These are phyloP conservation scores for Paramuricea clavata DNA, from an alignment of 92 coral and sea anemone species.

Conservation along the genomic window DNA sequence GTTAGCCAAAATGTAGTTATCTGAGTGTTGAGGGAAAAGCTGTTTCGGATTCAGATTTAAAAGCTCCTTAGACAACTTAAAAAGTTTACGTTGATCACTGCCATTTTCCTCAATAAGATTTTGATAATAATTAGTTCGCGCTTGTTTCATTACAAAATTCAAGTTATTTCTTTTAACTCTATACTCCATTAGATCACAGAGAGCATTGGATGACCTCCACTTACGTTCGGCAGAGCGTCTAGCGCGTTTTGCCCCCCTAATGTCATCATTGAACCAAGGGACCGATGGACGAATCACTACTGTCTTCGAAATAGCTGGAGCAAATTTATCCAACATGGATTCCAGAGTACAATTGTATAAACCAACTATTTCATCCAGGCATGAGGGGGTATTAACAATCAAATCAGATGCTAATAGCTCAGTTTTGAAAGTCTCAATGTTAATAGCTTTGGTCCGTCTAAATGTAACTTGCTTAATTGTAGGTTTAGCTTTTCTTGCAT, in stretches of 20 bases:
- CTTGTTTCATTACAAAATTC: slow-evolving; percentile 42
- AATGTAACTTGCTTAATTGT: slow-evolving; percentile 21
- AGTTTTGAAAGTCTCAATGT: slow-evolving; percentile 31
- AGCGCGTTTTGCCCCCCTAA: slow-evolving; percentile 14
- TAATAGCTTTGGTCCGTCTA: slow-evolving; percentile 34
- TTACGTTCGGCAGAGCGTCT: slow-evolving; percentile 50
- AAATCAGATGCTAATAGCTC: slow-evolving; percentile 14
- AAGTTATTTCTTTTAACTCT: slow-evolving; percentile 32
- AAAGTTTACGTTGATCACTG: slow-evolving; percentile 36
- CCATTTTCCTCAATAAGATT: slow-evolving; percentile 44
- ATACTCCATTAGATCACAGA: slow-evolving; percentile 26
- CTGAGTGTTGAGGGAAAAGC: slow-evolving; percentile 12
- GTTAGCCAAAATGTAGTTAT: slow-evolving; percentile 29
- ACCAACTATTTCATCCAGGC: slow-evolving; percentile 20
- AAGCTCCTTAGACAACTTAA: slow-evolving; percentile 26
- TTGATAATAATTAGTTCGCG: slow-evolving; percentile 48
- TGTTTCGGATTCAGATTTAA: slow-evolving; percentile 36
- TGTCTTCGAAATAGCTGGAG: slow-evolving; percentile 31
- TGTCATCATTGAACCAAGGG: slow-evolving; percentile 42
- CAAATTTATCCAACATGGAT: slow-evolving; percentile 39
- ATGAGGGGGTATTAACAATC: slow-evolving; percentile 17
- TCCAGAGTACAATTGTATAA: slow-evolving; percentile 20
- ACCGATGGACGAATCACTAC: slow-evolving; percentile 32
- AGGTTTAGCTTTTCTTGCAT: slow-evolving; percentile 32
- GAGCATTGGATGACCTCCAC: slow-evolving; percentile 35